phyloP scores from a whole-genome alignment of 2,888 invertebrate genomes.

The Chouioia cunea region DNA sequence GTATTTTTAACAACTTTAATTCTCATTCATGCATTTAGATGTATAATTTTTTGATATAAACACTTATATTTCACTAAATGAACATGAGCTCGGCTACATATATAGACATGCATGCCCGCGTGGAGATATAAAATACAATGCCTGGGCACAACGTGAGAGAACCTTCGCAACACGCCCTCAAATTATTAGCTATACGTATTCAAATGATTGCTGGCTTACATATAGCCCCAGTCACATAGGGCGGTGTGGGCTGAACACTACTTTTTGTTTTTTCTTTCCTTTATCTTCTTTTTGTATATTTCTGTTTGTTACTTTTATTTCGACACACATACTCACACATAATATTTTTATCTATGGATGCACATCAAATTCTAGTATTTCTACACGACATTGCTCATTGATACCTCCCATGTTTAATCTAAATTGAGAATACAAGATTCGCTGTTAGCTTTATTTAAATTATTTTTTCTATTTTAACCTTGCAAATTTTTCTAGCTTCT shows the following conservation, averaged over 20 bases:
- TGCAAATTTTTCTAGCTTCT: too few species aligned
- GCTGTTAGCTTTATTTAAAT: too few species aligned
- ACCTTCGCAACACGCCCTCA: constrained; percentile 47
- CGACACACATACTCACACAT: background rate
- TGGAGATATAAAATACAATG: constrained; percentile 39
- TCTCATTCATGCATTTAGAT: background rate
- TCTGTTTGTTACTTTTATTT: constrained; percentile 25
- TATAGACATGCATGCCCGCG: background rate
- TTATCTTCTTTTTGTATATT: constrained; percentile 1
- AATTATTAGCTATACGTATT: constrained; percentile 58
- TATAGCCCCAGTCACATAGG: constrained; percentile 47
- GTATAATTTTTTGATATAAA: background rate
- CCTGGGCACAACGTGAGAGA: constrained; percentile 45
- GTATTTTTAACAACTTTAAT: constrained; percentile 25
- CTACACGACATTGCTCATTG: too few species aligned
- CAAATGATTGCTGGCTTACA: constrained; percentile 54
- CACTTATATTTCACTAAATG: background rate
- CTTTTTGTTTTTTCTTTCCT: constrained; percentile 35
- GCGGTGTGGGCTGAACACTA: constrained; percentile 44
- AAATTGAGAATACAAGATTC: too few species aligned
- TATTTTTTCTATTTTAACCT: too few species aligned
- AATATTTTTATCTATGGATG: constrained; percentile 3
- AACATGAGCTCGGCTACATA: background rate
- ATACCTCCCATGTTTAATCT: too few species aligned
- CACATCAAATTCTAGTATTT: too few species aligned